These are phyloP conservation scores for Nymphalis polychloros DNA, from an alignment of 2,888 invertebrate genomes.

Conservation along the genomic window DNA sequence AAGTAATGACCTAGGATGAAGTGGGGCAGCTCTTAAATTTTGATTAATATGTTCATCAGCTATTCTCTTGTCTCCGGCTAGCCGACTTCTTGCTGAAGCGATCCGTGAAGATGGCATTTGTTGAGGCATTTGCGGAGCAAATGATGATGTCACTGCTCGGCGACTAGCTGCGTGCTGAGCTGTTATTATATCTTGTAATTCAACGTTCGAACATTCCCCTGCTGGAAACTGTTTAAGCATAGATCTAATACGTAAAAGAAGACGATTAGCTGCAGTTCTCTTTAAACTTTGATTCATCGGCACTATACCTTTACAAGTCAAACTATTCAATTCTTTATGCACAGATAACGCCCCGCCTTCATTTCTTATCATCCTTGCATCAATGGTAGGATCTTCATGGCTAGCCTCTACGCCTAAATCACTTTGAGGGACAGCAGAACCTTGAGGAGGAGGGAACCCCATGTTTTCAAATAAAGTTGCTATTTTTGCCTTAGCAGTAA, in stretches of 20 bases:
- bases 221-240: slow-evolving; percentile 69
- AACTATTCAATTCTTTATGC: slow-evolving; percentile 66
- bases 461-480: slow-evolving; percentile 56
- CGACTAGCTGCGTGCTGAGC: slow-evolving; percentile 67
- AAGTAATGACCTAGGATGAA: slow-evolving; percentile 59
- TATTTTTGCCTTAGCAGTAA: slow-evolving; percentile 58
- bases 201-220: slow-evolving; percentile 56
- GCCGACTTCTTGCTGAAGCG: slow-evolving; percentile 59
- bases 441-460: slow-evolving; percentile 54
- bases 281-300: slow-evolving; percentile 72
- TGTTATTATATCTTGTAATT: slow-evolving; percentile 69
- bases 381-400: slow-evolving; percentile 55
- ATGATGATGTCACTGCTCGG: slow-evolving; percentile 69
- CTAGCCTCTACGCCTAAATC: slow-evolving; percentile 49
- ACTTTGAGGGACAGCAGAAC: slow-evolving; percentile 47
- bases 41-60: slow-evolving; percentile 53
- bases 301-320: slow-evolving; percentile 60
- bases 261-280: slow-evolving; percentile 68
- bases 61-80: slow-evolving; percentile 60
- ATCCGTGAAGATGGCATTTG: slow-evolving; percentile 46
- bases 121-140: slow-evolving; percentile 65
- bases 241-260: slow-evolving; percentile 63
- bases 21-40: slow-evolving; percentile 49
- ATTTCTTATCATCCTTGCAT: slow-evolving; percentile 60
- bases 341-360: slow-evolving; percentile 69